phyloP scores from a whole-genome alignment of 1,140 invertebrate genomes.

The Drosophila willistoni region DNA sequence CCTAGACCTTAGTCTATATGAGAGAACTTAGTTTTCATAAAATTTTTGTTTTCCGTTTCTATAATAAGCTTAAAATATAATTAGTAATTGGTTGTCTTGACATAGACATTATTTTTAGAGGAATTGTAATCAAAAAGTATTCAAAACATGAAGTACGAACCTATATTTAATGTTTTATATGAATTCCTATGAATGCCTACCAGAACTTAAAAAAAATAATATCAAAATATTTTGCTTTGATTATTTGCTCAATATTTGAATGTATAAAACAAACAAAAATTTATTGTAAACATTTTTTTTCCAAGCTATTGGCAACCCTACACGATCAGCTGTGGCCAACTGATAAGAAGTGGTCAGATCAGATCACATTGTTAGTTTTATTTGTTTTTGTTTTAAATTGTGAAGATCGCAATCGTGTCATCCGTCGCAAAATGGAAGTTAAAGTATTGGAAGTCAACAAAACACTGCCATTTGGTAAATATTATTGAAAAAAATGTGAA shows the following conservation, averaged over 20 bases:
- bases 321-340: slow-evolving; percentile 48
- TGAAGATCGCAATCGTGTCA: slow-evolving; percentile 1
- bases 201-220: too few species aligned
- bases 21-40: too few species aligned
- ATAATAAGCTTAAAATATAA: too few species aligned
- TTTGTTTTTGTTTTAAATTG: slow-evolving; percentile 15
- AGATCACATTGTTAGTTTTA: neutral
- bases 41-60: too few species aligned
- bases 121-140: slow-evolving; percentile 1
- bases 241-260: slow-evolving; percentile 3
- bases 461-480: slow-evolving; percentile 67
- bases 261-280: slow-evolving; percentile 18
- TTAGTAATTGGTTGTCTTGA: neutral
- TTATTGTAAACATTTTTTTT: slow-evolving; percentile 27
- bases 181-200: too few species aligned
- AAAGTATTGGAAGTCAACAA: slow-evolving; percentile 60
- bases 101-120: neutral
- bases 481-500: neutral
- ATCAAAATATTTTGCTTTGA: too few species aligned
- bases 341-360: slow-evolving; percentile 50
- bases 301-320: slow-evolving; percentile 45
- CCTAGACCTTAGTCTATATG: too few species aligned
- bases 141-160: neutral
- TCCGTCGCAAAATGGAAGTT: slow-evolving; percentile 37
- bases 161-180: neutral